These are phyloP conservation scores for Patagioenas fasciata DNA, from an alignment of 2,113 vertebrate genomes.

Conservation along the genomic window DNA sequence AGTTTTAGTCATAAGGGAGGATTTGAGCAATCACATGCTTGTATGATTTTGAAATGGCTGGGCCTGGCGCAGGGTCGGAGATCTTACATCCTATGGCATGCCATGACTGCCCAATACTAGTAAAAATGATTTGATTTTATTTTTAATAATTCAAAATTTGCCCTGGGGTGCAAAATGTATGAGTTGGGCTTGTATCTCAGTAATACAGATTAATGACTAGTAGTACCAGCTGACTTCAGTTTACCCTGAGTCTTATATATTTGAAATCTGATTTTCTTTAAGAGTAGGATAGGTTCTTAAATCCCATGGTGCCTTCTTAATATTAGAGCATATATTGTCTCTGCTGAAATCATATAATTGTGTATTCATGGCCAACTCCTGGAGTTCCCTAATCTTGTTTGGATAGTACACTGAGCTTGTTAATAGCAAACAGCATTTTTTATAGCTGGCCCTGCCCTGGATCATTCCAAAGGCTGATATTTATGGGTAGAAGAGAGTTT, in stretches of 20 bases:
- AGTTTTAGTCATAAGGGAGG: neutral
- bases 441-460: neutral
- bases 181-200: neutral
- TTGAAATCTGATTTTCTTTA: constrained; percentile 25
- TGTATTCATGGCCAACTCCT: neutral
- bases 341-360: neutral
- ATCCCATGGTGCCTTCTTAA: neutral
- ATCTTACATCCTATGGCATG: neutral
- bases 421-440: constrained; percentile 18
- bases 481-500: constrained; percentile 5
- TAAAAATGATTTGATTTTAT: neutral
- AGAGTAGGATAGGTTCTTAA: neutral
- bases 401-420: neutral
- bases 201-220: neutral
- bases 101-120: neutral
- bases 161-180: neutral
- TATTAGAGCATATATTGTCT: neutral
- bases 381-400: constrained; percentile 16
- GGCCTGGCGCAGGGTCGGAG: neutral
- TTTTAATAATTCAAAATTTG: neutral
- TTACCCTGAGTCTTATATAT: neutral
- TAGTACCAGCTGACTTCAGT: neutral
- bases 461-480: neutral
- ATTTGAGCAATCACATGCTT: neutral
- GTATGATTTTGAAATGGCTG: neutral